Percentiles rank a stretch among this genome's conserved stretches.
Conservation (phyloP, 2,113 vertebrate genomes). For the Colistium nudipinnis region DNA sequence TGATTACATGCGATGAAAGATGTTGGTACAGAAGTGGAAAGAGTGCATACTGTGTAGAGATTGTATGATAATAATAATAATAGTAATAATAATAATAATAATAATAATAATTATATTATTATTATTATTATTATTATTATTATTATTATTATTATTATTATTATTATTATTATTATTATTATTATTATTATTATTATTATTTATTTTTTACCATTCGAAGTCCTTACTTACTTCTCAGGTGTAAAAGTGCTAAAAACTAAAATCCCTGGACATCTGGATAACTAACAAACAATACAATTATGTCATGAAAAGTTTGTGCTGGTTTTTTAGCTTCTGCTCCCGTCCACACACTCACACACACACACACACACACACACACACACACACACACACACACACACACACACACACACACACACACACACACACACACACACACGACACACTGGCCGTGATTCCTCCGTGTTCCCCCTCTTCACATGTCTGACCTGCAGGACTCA, state of each 20-base stretch:
- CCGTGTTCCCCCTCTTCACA: slow-evolving; percentile 57
- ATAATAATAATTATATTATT: too few species aligned
- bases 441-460: slow-evolving; percentile 12
- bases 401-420: background rate
- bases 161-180: too few species aligned
- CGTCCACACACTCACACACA: background rate
- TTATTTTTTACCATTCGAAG: too few species aligned
- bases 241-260: slow-evolving; percentile 10
- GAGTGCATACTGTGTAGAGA: slow-evolving; percentile 7
- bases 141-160: too few species aligned
- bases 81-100: too few species aligned
- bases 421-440: background rate
- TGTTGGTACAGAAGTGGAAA: slow-evolving; percentile 8
- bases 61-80: too few species aligned
- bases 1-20: slow-evolving; percentile 25
- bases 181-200: too few species aligned
- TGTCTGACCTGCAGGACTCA: slow-evolving; percentile 61
- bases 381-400: background rate
- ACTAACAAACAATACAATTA: background rate
- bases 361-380: background rate
- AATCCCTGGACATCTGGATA: background rate
- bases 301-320: slow-evolving; percentile 8
- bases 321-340: slow-evolving; percentile 3
- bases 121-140: too few species aligned
- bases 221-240: slow-evolving; percentile 4